Base-by-base conservation (phyloP, 2,888 invertebrate species). In the Teinopalpus imperialis region DNA sequence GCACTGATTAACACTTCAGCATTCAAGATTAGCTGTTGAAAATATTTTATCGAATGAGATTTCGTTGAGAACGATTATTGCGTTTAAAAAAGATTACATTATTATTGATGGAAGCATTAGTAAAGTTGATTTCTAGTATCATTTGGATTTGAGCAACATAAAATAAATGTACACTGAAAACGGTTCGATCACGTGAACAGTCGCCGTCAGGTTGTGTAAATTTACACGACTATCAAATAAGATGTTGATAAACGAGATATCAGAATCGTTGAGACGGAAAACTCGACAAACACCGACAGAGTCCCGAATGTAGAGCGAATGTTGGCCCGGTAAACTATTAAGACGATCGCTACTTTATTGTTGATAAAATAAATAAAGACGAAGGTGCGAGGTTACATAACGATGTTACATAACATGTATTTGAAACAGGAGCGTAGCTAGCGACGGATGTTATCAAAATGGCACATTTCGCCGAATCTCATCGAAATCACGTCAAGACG, bases 401-500 rank as follows among this genome's bases (percentile, higher is more conserved):
- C 24, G 29, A 2, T 1, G 44, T 66, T 64, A 56, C 51, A 42
- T 59, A 64, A 67, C 35, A 48, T 13, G 29, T 49, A 8, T 3
- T 3, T 5, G 39, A 54, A 29, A 45, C 35, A 45, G 52, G 45
- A 53, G 35, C 45, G 48, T 57, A 53, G 66, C 51, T 54, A 55
- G 54, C 59, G 63, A 68, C 57, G 59, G 52, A 52, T 54, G 53
- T 67, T 66, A 67, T 72, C 69, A 56, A 61, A 74, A 72, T 83
- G 78, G 68, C 62, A 64, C 61, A 64, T 61, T 59, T 57, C 53
- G 52, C 57, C 52, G 48, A 45, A 63, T 60, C 50, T 56, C 57
- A 58, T 50, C 41, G 52, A 56, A 66, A 61, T 59, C 65, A 67
- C 72, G 83, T 79, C 80, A 76, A 80, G 69, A 69, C 66, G 69